Percentiles rank a stretch among this genome's conserved stretches.
These are phyloP conservation scores for Cephus cinctus DNA, from an alignment of 1,140 invertebrate species.

Conservation along the genomic window DNA sequence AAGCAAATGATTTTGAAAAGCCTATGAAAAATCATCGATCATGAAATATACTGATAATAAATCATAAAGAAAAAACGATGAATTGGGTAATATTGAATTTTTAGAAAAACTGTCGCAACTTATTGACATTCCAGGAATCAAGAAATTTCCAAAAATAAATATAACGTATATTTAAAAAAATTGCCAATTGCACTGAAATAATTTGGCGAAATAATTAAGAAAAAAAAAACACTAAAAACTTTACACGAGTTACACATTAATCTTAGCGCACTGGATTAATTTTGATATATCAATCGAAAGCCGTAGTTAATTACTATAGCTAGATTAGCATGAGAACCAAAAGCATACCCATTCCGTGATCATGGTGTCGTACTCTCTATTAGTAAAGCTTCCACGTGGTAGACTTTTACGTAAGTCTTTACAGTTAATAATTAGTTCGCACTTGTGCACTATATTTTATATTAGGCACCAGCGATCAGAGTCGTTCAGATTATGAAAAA, in stretches of 20 bases:
- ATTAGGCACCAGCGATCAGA: neutral
- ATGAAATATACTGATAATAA: too few relatives aligned
- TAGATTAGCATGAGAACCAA: too few relatives aligned
- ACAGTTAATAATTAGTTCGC: neutral
- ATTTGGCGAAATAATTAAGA: neutral
- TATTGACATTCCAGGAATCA: too few relatives aligned
- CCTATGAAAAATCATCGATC: too few relatives aligned
- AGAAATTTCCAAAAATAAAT: too few relatives aligned
- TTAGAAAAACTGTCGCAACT: too few relatives aligned
- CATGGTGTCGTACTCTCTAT: constrained; percentile 24
- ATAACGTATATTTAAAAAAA: neutral
- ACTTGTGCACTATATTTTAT: neutral
- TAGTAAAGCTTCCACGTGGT: constrained; percentile 1
- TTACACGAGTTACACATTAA: neutral
- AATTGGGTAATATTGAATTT: too few relatives aligned
- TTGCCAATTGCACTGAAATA: neutral
- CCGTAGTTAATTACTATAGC: neutral
- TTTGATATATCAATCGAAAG: neutral
- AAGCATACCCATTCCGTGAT: constrained; percentile 44
- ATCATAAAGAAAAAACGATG: too few relatives aligned
- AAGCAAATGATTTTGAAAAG: too few relatives aligned
- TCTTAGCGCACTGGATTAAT: neutral
- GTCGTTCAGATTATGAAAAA: too few relatives aligned
- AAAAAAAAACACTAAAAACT: neutral
- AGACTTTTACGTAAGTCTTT: neutral